A percentile compares a stretch with the other conserved stretches of the same genome.
Evolutionary conservation across 2,113 vertebrate genomes (phyloP).

Genomic region (Petaurus breviceps): DNA sequence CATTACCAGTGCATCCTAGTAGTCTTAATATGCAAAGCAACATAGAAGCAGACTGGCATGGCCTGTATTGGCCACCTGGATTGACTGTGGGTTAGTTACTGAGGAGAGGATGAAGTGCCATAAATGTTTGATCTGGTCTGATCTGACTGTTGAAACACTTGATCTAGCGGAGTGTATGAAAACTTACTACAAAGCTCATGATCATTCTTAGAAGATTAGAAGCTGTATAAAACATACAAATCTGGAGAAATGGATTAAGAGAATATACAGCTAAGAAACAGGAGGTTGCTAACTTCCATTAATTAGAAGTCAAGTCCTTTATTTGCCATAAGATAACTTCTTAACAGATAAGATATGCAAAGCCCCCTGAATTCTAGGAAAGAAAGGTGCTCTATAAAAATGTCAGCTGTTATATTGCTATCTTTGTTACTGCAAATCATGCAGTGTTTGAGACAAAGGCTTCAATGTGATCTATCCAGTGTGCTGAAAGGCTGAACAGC

Average conservation of each 20-base stretch:
- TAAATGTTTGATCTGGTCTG: neutral
- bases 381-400: constrained; percentile 8
- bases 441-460: neutral
- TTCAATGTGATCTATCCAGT: neutral
- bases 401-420: neutral
- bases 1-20: neutral
- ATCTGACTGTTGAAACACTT: neutral
- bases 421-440: neutral
- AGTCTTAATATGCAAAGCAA: neutral
- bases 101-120: neutral
- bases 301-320: constrained; percentile 26
- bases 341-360: constrained; percentile 14
- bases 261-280: neutral
- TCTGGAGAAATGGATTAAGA: neutral
- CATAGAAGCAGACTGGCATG: neutral
- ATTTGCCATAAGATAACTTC: neutral
- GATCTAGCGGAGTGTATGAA: neutral
- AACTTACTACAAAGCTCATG: neutral
- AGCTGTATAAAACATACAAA: neutral
- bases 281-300: constrained; percentile 12
- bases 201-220: neutral
- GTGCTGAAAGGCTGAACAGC: neutral
- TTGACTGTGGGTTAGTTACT: neutral
- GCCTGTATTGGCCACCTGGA: neutral
- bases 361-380: constrained; percentile 17